phyloP scores from a whole-genome alignment of 2,113 vertebrate genomes.

The Chloroceryle aenea region DNA sequence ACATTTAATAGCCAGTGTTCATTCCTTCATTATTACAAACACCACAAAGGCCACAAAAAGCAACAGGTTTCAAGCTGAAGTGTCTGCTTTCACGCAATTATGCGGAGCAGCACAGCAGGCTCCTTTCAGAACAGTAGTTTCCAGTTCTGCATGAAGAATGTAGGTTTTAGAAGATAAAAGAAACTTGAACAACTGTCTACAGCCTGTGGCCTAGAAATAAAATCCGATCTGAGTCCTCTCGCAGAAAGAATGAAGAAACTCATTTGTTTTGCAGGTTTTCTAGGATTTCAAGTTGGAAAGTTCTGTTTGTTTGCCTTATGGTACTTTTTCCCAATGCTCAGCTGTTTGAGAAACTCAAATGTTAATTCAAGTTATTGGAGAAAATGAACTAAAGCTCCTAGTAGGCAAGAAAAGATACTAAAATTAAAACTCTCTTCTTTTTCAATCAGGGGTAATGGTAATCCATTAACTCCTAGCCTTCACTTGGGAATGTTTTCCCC shows the following conservation, averaged over 20 bases:
- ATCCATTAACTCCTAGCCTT: background rate
- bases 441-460: background rate
- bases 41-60: conserved; percentile 74
- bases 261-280: conserved; percentile 71
- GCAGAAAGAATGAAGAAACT: conserved; percentile 69
- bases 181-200: conserved; percentile 65
- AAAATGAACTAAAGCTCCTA: background rate
- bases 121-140: conserved; percentile 73
- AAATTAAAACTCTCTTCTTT: background rate
- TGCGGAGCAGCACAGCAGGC: conserved; percentile 67
- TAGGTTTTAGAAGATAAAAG: conserved; percentile 75
- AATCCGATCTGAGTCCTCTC: conserved; percentile 63
- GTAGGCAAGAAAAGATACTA: background rate
- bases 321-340: conserved; percentile 3
- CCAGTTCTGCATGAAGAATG: conserved; percentile 71
- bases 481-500: background rate
- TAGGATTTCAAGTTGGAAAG: conserved; percentile 72
- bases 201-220: conserved; percentile 76
- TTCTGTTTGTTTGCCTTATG: conserved; percentile 55
- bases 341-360: background rate
- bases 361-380: background rate
- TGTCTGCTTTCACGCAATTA: conserved; percentile 85
- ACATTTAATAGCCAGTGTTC: conserved; percentile 33
- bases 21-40: conserved; percentile 71
- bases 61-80: conserved; percentile 70